Evolutionary conservation across 2,888 invertebrate species (phyloP).

Genomic region (Nephrotoma flavescens): DNA sequence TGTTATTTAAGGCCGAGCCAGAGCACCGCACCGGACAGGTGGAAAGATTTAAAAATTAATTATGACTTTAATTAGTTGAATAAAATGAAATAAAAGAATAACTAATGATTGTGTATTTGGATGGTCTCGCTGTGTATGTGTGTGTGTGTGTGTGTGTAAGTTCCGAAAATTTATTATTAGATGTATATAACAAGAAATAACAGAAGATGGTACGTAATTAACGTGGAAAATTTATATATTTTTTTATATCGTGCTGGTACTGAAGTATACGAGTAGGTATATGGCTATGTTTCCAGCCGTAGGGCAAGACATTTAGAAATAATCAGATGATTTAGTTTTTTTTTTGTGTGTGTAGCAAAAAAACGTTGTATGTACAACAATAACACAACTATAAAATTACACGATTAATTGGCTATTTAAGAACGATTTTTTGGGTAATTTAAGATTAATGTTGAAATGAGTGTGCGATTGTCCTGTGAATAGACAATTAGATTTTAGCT

Average conservation of each 20-base stretch:
- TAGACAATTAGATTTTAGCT: neutral
- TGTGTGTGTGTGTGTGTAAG: neutral
- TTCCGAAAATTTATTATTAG: neutral
- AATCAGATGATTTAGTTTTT: neutral
- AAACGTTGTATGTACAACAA: neutral
- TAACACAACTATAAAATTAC: neutral
- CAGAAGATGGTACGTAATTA: neutral
- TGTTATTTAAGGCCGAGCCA: neutral
- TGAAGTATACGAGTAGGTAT: neutral
- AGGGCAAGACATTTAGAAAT: neutral
- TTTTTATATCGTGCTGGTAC: neutral
- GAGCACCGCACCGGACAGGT: neutral
- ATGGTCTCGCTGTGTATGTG: neutral
- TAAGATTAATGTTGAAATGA: neutral
- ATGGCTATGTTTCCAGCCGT: neutral
- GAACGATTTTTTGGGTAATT: neutral
- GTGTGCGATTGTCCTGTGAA: neutral
- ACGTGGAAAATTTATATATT: neutral
- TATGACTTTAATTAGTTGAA: neutral
- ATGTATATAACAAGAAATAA: neutral
- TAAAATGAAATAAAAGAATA: neutral
- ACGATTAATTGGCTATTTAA: neutral
- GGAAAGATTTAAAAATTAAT: neutral
- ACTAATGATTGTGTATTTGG: neutral
- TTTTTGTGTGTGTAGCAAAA: neutral